phyloP scores from a whole-genome alignment of 2,113 vertebrate species.

The Sceloporus undulatus region DNA sequence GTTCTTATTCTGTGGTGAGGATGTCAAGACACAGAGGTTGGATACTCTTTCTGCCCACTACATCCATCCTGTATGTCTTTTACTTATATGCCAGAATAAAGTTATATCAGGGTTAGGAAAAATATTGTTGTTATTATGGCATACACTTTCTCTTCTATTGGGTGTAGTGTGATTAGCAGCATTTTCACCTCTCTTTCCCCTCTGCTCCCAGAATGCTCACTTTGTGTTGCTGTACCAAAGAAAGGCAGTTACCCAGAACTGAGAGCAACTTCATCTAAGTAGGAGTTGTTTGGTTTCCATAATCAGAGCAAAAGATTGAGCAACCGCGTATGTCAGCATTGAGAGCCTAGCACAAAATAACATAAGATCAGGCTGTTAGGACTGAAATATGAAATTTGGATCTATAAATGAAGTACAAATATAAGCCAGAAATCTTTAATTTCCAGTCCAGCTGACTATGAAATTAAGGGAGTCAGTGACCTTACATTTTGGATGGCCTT shows the following conservation, averaged over 20 bases:
- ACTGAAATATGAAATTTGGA: background rate
- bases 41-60: background rate
- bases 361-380: background rate
- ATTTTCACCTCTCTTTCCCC: background rate
- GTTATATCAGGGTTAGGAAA: background rate
- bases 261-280: background rate
- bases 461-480: constrained; percentile 21
- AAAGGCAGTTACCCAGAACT: background rate
- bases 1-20: background rate
- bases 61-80: background rate
- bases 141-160: background rate
- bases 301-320: background rate
- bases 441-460: background rate
- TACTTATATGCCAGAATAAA: background rate
- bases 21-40: background rate
- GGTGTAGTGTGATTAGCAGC: background rate
- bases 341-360: background rate
- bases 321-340: background rate
- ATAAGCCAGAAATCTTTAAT: background rate
- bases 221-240: background rate
- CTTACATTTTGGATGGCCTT: background rate
- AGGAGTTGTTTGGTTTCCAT: background rate
- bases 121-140: background rate
- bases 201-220: background rate
- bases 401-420: background rate